Evolutionary conservation across 2,113 vertebrate genomes (phyloP), one percentile per base, ranked within the genome.

Genomic region (Danionella cerebrum): DNA sequence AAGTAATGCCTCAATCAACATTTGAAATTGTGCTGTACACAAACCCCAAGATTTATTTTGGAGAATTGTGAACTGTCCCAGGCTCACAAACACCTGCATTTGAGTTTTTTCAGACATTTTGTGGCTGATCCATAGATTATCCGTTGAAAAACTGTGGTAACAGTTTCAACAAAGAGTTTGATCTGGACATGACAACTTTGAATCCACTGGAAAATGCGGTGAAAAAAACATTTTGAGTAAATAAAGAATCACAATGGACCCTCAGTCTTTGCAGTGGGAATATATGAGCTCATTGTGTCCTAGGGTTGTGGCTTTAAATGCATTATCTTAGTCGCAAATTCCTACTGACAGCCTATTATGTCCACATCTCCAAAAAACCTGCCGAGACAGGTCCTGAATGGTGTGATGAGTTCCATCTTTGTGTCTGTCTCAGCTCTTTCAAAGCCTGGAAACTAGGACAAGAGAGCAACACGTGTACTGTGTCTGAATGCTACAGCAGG

Each of bases 361-460:
- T 9, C 1, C 9, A 33, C 29, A 33, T 33, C 29, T 33, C 29
- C 9, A 7, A 72, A 72, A 60, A 78, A 72, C 76, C 80, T 78
- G 83, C 76, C 79, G 74, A 86, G 86, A 87, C 81, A 60, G 16
- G 77, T 80, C 81, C 82, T 75, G 62, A 81, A 83, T 79, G 82
- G 85, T 83, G 84, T 86, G 86, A 85, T 86, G 80, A 88, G 68
- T 80, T 79, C 79, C 79, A 87, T 87, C 80, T 65, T 75, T 70
- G 71, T 21, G 76, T 75, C 78, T 73, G 77, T 80, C 78, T 75
- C 78, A 71, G 70, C 5, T 31, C 57, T 80, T n/a, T n/a, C n/a
- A n/a, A n/a, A n/a, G n/a, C n/a, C n/a, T n/a, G n/a, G n/a, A n/a
- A n/a, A n/a, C n/a, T n/a, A n/a, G n/a, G n/a, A n/a, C n/a, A n/a